Evolutionary conservation across 1,140 invertebrate genomes (phyloP).

Genomic region (Calliopsis andreniformis): DNA sequence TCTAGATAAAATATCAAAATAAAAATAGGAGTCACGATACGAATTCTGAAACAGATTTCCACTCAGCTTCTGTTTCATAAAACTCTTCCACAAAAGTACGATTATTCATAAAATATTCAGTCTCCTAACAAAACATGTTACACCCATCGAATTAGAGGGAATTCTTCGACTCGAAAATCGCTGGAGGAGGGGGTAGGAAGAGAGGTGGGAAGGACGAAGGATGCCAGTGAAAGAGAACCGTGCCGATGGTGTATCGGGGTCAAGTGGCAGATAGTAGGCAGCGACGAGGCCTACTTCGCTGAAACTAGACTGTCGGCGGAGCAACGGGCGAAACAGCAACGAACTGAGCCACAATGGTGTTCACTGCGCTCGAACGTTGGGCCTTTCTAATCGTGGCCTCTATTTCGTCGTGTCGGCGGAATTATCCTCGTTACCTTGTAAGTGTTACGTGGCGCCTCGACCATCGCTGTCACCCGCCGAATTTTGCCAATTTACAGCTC

Average conservation of each 20-base stretch:
- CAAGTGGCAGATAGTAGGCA: conserved; percentile 70
- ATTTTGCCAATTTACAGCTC: not conserved
- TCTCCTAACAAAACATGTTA: too few species aligned
- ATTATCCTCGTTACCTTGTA: conserved; percentile 60
- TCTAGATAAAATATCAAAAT: too few species aligned
- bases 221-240: conserved; percentile 64
- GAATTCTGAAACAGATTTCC: too few species aligned
- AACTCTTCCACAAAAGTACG: too few species aligned
- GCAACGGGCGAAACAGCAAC: conserved; percentile 59
- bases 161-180: not conserved
- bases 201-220: conserved; percentile 25
- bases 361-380: conserved; percentile 25
- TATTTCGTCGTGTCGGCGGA: conserved; percentile 56
- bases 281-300: conserved; percentile 71
- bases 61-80: too few species aligned
- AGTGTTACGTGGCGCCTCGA: conserved; percentile 54
- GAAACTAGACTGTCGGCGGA: conserved; percentile 64
- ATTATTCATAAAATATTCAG: too few species aligned
- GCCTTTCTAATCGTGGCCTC: conserved; percentile 74
- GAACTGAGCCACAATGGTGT: conserved; percentile 46
- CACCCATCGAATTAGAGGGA: not conserved
- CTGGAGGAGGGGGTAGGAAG: not conserved
- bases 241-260: conserved; percentile 65
- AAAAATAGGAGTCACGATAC: too few species aligned
- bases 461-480: not conserved